Conservation (phyloP, 2,888 invertebrate genomes). For the Scrobipalpa atriplicella region DNA sequence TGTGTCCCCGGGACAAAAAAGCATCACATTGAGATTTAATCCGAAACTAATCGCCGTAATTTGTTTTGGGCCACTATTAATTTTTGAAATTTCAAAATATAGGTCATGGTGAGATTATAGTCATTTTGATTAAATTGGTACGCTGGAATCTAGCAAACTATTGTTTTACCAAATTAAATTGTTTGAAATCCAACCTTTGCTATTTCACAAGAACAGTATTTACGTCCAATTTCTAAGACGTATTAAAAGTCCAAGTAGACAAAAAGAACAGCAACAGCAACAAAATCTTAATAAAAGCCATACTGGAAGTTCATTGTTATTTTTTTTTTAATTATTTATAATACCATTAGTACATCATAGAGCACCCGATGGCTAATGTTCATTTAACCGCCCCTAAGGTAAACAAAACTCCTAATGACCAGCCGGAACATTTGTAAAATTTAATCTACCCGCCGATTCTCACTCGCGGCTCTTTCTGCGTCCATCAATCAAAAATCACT, state of each 20-base stretch:
- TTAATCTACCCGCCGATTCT: slow-evolving; percentile 54
- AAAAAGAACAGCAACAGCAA: too few species aligned
- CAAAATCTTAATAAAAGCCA: too few species aligned
- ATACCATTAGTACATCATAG: slow-evolving; percentile 23
- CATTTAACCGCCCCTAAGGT: slow-evolving; percentile 48
- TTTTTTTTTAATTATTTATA: background rate
- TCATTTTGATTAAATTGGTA: slow-evolving; percentile 15
- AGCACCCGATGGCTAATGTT: slow-evolving; percentile 33
- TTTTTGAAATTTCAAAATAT: slow-evolving; percentile 43
- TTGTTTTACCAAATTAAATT: too few species aligned
- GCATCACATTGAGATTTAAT: slow-evolving; percentile 59
- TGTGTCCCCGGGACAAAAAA: slow-evolving; percentile 62
- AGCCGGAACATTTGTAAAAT: slow-evolving; percentile 41
- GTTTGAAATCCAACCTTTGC: too few species aligned
- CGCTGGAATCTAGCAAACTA: too few species aligned
- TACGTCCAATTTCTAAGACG: too few species aligned
- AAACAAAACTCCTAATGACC: slow-evolving; percentile 58
- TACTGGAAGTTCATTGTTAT: background rate
- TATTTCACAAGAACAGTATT: too few species aligned
- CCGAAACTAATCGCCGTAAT: slow-evolving; percentile 72
- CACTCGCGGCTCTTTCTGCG: slow-evolving; percentile 52
- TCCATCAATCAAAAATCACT: slow-evolving; percentile 64
- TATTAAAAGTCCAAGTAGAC: too few species aligned
- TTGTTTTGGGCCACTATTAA: slow-evolving; percentile 56
- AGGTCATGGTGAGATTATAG: slow-evolving; percentile 20